Evolutionary conservation across 2,113 vertebrate genomes (phyloP).

Genomic region (Erythrolamprus reginae): DNA sequence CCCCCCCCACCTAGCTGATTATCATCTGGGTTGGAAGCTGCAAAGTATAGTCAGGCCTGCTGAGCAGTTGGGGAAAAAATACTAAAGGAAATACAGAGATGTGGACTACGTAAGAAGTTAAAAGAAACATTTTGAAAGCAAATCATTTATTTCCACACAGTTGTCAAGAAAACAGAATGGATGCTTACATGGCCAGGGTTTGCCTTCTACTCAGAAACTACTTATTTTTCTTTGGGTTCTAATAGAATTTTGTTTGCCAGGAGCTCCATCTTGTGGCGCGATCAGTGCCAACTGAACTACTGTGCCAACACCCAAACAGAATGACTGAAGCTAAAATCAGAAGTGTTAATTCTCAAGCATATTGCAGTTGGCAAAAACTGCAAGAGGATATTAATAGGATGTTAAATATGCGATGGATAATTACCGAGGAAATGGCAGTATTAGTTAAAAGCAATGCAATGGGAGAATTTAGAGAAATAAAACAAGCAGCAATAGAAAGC

Average conservation of each 20-base stretch:
- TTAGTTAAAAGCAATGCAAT: no score
- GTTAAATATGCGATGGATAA: no score
- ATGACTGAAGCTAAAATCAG: not conserved
- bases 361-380: no score
- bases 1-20: not conserved
- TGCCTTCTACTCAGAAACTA: not conserved
- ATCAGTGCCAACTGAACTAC: accelerated
- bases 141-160: not conserved
- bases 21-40: not conserved
- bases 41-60: not conserved
- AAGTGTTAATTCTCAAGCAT: not conserved
- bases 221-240: not conserved
- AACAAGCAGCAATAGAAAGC: no score
- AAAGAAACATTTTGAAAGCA: not conserved
- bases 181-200: not conserved
- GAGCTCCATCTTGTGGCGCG: not conserved
- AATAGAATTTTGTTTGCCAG: not conserved
- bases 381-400: no score
- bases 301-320: not conserved
- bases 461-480: no score
- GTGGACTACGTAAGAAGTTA: not conserved
- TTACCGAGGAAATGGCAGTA: no score
- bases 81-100: not conserved
- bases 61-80: not conserved
- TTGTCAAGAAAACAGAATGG: not conserved